Evolutionary conservation across 2,113 vertebrate species (phyloP), one percentile per base, ranked within the genome.

Genomic region (Nesospiza acunhae): DNA sequence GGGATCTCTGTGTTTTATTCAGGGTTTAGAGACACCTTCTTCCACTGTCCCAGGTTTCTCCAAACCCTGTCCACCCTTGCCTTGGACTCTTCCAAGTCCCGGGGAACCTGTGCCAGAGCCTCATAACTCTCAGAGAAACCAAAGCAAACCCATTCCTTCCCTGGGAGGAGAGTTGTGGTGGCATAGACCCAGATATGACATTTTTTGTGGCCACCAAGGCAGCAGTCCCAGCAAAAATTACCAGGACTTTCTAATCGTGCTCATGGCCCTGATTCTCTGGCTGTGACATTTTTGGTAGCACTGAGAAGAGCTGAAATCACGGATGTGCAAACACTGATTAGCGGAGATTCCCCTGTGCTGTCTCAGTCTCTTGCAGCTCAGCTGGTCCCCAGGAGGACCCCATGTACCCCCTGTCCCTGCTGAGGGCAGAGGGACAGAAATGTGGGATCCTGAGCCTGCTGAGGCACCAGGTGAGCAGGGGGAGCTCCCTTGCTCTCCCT

Each of bases 381-480:
- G 6, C 66, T 76, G 52, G 39, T 12, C 33, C 35, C 27, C 33
- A 41, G 21, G 28, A 56, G 31, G 20, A 21, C 20, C 53, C 53
- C 53, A 6, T 1, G 31, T 9, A 22, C 30, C 55, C 55, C 55
- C 9, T 9, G 20, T 7, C 14, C 7, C n/a, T 22, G n/a, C 4
- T 13, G n/a, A 44, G 18, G 33, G 41, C 55, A 66, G 37, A 37
- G 39, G n/a, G 66, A 12, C n/a, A 46, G 58, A 47, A 30, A 21
- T 7, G 11, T 0, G 4, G 37, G 3, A 28, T 33, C 22, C 62
- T 50, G 79, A 78, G 46, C 41, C 67, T 44, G 68, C 0, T n/a
- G 72, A 17, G 23, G 23, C 4, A 11, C 56, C 52, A 19, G 12
- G 31, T 0, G 15, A 15, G 23, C 1, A 2, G 2, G 22, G 58